Evolutionary conservation across 2,797 vertebrate species (phyloP).

Genomic region (Aselliscus stoliczkanus): DNA sequence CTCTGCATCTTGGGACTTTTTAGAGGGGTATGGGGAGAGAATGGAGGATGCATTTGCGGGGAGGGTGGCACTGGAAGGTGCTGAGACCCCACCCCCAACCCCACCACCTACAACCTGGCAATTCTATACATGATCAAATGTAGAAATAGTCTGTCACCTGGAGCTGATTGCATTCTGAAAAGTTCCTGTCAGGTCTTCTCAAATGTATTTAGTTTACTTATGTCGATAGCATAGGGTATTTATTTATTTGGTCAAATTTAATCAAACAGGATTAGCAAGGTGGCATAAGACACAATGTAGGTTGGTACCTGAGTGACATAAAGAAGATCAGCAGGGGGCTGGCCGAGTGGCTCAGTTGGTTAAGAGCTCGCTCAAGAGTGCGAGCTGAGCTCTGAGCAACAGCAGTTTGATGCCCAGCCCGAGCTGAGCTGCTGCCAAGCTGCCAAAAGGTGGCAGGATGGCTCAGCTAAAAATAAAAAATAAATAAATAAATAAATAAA

Average conservation of each 20-base stretch:
- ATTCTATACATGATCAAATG: neutral
- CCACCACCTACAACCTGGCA: too few species aligned
- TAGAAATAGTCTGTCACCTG: neutral
- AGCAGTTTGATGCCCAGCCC: too few species aligned
- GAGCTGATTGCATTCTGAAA: neutral
- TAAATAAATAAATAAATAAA: too few species aligned
- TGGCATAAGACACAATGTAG: neutral
- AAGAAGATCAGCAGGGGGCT: neutral
- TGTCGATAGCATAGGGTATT: accelerated
- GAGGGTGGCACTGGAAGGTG: neutral
- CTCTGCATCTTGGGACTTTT: accelerated
- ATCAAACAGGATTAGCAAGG: neutral
- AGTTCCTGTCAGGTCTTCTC: neutral
- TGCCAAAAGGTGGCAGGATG: too few species aligned
- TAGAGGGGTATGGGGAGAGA: too few species aligned
- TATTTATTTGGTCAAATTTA: neutral
- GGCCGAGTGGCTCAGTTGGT: too few species aligned
- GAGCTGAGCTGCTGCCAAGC: too few species aligned
- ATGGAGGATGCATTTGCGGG: neutral
- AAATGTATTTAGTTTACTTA: accelerated
- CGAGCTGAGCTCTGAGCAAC: too few species aligned
- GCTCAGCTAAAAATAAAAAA: too few species aligned
- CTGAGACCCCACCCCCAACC: accelerated
- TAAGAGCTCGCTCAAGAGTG: too few species aligned
- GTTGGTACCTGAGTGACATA: neutral